These are phyloP conservation scores for Drosophila sproati DNA, from an alignment of 1,140 invertebrate species.

Conservation along the genomic window DNA sequence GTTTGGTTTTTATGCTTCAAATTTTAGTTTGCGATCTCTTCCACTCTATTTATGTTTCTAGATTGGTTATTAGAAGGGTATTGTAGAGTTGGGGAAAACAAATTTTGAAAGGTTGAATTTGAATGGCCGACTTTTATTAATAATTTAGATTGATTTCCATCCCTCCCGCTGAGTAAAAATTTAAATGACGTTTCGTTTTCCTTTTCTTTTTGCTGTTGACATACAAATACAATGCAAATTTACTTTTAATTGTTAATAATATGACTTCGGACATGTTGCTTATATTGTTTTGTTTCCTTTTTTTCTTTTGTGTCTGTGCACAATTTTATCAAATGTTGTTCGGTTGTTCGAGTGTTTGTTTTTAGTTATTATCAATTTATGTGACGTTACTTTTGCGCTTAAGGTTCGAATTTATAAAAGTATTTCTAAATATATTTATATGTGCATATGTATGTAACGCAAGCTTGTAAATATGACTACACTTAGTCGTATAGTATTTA, in stretches of 20 bases:
- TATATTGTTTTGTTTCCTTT: too few species aligned
- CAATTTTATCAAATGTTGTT: slow-evolving; percentile 43
- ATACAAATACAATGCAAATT: slow-evolving; percentile 82
- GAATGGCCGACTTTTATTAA: slow-evolving; percentile 4
- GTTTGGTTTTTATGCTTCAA: too few species aligned
- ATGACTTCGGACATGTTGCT: slow-evolving; percentile 16
- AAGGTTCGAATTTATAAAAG: slow-evolving; percentile 31
- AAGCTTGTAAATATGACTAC: slow-evolving; percentile 27
- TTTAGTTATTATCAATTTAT: slow-evolving; percentile 25
- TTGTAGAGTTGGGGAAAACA: too few species aligned
- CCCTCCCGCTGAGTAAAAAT: slow-evolving; percentile 32
- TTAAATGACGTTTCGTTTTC: slow-evolving; percentile 65
- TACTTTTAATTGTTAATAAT: slow-evolving; percentile 71
- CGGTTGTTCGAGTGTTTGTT: slow-evolving; percentile 51
- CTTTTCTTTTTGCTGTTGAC: slow-evolving; percentile 81
- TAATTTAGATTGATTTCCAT: background rate
- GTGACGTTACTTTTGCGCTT: slow-evolving; percentile 52
- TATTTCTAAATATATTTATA: slow-evolving; percentile 23
- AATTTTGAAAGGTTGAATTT: background rate
- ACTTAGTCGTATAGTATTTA: slow-evolving; percentile 27
- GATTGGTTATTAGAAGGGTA: too few species aligned
- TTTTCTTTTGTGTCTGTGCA: background rate
- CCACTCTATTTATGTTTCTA: too few species aligned
- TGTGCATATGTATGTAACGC: slow-evolving; percentile 41
- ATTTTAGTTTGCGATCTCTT: too few species aligned